Evolutionary conservation across 2,888 invertebrate species (phyloP).

Genomic region (Conops quadrifasciatus): DNA sequence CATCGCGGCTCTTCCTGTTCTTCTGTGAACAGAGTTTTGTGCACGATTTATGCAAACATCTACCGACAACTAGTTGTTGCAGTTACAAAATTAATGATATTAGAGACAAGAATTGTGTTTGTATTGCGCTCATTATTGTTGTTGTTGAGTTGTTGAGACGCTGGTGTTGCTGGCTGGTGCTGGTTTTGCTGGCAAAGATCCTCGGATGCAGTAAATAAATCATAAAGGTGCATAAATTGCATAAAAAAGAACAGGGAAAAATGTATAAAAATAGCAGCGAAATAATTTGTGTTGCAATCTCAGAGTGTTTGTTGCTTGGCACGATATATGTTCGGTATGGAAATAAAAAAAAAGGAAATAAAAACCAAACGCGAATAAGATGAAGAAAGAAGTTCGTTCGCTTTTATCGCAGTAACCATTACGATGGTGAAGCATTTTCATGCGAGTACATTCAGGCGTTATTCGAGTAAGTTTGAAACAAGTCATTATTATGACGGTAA

Average conservation of each 20-base stretch:
- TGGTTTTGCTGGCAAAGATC: not conserved
- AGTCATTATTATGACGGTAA: slow-evolving; percentile 17
- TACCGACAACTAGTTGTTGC: not conserved
- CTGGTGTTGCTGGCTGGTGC: not conserved
- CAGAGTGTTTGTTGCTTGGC: not conserved
- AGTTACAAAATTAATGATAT: slow-evolving; percentile 24
- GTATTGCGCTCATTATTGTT: too few species aligned
- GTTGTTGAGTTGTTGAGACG: too few species aligned
- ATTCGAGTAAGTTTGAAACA: slow-evolving; percentile 1
- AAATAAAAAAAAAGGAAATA: not conserved
- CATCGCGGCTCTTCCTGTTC: not conserved
- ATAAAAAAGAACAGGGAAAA: not conserved
- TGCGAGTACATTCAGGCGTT: not conserved
- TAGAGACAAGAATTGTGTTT: not conserved
- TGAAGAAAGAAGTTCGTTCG: not conserved
- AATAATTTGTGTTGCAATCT: slow-evolving; percentile 1
- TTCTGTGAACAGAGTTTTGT: not conserved
- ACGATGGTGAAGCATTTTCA: not conserved
- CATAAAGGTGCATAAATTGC: slow-evolving; percentile 10
- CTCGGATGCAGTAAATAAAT: not conserved
- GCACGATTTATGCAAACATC: slow-evolving; percentile 26
- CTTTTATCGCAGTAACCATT: not conserved
- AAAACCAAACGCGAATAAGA: not conserved
- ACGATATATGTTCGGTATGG: not conserved
- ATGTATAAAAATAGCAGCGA: not conserved